These are phyloP conservation scores for Mermis nigrescens DNA, from an alignment of 2,888 invertebrate genomes.

Conservation along the genomic window DNA sequence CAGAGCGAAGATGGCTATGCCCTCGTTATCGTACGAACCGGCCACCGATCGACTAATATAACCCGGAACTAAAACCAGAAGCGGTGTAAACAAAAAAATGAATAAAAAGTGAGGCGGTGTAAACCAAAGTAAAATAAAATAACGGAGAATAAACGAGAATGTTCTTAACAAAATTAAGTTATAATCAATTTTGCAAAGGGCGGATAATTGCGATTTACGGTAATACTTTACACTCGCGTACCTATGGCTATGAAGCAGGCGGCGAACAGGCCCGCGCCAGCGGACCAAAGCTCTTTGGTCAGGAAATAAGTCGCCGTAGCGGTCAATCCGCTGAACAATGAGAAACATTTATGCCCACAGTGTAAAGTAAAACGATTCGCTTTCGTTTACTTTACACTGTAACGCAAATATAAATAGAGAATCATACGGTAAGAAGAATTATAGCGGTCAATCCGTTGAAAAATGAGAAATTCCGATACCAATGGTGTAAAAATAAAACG, in stretches of 20 bases:
- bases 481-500: no score
- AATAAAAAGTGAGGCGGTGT: neutral
- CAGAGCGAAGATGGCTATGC: slow-evolving; percentile 95
- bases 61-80: slow-evolving; percentile 53
- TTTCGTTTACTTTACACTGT: no score
- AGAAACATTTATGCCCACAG: no score
- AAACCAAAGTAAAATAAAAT: neutral
- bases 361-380: no score
- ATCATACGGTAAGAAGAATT: no score
- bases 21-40: slow-evolving; percentile 98
- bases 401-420: no score
- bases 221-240: no score
- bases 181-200: no score
- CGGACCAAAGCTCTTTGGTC: slow-evolving; percentile 89
- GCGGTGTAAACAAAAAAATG: neutral
- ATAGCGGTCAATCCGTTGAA: no score
- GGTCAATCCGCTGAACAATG: slow-evolving; percentile 80
- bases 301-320: slow-evolving; percentile 89
- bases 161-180: neutral
- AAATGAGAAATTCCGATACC: no score
- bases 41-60: slow-evolving; percentile 97
- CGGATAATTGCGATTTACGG: no score
- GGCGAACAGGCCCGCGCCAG: slow-evolving; percentile 87
- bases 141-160: neutral
- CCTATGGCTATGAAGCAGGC: slow-evolving; percentile 91